Evolutionary conservation across 2,113 vertebrate genomes (phyloP).

Genomic region (Harpagus bidentatus): DNA sequence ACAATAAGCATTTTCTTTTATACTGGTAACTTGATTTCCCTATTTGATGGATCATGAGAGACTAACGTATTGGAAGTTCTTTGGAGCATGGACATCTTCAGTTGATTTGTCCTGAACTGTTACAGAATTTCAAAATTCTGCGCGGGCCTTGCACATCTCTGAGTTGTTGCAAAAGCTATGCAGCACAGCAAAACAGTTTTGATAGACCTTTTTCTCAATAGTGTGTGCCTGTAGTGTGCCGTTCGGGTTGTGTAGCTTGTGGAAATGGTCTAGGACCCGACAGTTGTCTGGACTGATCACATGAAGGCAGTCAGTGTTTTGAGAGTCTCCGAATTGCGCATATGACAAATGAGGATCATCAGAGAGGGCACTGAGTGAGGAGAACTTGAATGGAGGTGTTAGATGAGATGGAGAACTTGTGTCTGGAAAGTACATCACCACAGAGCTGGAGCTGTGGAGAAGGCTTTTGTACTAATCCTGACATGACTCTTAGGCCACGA

Average conservation of each 20-base stretch:
- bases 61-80: not conserved
- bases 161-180: not conserved
- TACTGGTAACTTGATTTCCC: not conserved
- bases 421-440: not conserved
- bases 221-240: fast-evolving
- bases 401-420: not conserved
- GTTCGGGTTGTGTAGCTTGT: not conserved
- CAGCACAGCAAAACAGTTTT: fast-evolving
- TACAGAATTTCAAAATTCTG: not conserved
- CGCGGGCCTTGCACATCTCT: not conserved
- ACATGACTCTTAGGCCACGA: not conserved
- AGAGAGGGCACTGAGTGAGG: not conserved
- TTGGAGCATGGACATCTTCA: not conserved
- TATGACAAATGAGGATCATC: not conserved
- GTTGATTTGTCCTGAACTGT: not conserved
- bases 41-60: not conserved
- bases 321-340: not conserved
- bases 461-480: not conserved
- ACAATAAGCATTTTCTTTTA: not conserved
- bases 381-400: not conserved
- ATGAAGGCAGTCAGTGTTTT: not conserved
- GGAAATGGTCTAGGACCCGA: not conserved
- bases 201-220: not conserved
- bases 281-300: not conserved
- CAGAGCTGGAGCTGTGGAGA: not conserved